Conservation (phyloP, 2,113 vertebrate species). For the Accipiter virgatus region DNA sequence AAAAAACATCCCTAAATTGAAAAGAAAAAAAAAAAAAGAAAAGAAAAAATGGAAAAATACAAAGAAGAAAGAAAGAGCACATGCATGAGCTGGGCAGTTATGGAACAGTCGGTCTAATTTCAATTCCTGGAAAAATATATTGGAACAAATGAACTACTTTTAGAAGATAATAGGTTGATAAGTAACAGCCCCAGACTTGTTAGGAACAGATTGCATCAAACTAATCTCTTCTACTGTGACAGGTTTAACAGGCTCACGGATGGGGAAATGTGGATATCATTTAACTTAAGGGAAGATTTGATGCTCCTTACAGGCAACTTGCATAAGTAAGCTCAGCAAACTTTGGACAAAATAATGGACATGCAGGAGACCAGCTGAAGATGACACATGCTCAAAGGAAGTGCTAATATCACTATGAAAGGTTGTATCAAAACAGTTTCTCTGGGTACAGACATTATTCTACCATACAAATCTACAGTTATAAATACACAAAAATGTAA, state of each 20-base stretch:
- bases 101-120: background rate
- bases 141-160: background rate
- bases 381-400: background rate
- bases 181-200: conserved; percentile 15
- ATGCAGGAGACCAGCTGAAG: background rate
- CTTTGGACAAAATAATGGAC: background rate
- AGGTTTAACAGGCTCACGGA: background rate
- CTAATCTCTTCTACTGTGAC: background rate
- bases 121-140: conserved; percentile 14
- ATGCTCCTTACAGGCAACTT: background rate
- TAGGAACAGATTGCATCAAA: background rate
- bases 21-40: no score
- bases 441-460: background rate
- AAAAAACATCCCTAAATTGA: background rate
- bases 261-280: background rate
- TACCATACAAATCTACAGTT: background rate
- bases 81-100: background rate
- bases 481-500: background rate
- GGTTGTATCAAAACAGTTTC: background rate
- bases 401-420: background rate
- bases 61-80: background rate
- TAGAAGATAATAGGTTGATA: conserved; percentile 14
- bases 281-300: background rate
- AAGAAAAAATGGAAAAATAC: no score
- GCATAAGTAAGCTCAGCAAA: background rate